Evolutionary conservation across 2,113 vertebrate species (phyloP).

Genomic region (Semnornis frantzii): DNA sequence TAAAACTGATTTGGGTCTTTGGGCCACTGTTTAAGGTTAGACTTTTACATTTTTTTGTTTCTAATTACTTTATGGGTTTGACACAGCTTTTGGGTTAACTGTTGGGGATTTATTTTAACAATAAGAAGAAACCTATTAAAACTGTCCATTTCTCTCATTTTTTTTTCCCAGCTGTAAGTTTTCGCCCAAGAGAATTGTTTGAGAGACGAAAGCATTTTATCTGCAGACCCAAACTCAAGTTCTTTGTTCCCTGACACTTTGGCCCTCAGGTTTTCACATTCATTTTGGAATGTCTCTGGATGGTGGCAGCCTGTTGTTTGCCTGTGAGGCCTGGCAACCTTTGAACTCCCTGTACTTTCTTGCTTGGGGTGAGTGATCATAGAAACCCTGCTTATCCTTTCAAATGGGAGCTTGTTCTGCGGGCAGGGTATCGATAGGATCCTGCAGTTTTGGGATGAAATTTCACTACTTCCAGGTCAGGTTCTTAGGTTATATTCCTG

Average conservation of each 20-base stretch:
- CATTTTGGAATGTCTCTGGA: neutral
- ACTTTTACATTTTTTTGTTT: neutral
- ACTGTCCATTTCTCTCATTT: neutral
- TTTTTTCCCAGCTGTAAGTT: neutral
- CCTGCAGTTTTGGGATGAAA: neutral
- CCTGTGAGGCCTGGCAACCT: neutral
- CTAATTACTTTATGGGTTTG: neutral
- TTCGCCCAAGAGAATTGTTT: neutral
- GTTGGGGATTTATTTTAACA: neutral
- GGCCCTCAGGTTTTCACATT: neutral
- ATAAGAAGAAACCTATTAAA: neutral
- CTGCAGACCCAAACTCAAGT: neutral
- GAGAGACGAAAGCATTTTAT: neutral
- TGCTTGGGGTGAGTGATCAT: neutral
- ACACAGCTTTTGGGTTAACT: neutral
- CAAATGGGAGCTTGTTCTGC: neutral
- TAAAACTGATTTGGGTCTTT: neutral
- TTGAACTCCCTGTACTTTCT: constrained; percentile 5
- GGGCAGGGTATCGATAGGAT: neutral
- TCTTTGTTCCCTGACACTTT: neutral
- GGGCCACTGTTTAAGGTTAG: neutral
- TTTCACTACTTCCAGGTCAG: neutral
- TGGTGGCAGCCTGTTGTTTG: neutral
- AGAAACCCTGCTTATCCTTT: neutral
- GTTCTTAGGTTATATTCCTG: neutral